Evolutionary conservation across 2,888 invertebrate genomes (phyloP), one percentile per base, ranked within the genome.

Genomic region (Chloroclystis v-ata): DNA sequence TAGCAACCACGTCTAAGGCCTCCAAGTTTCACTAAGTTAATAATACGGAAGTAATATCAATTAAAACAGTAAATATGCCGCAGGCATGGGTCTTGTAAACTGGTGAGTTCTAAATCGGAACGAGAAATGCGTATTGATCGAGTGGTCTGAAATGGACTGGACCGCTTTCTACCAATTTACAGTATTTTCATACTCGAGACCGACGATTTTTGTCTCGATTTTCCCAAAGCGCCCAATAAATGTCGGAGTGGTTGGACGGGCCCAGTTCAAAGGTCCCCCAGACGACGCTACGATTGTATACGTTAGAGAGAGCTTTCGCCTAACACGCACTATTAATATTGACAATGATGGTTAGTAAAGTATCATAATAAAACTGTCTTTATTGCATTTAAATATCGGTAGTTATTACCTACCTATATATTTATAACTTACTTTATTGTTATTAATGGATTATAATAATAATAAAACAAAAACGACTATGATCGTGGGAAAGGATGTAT

Each of bases 401-500:
- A n/a, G n/a, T 33, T 33, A n/a, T n/a, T 14, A n/a, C 13, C 5
- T n/a, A 5, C 6, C 20, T 20, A 4, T 20, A 20, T 20, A 20
- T 20, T 20, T 4, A 20, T 2, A 4, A 20, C 20, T 20, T 2
- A 20, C n/a, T n/a, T n/a, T n/a, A n/a, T n/a, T n/a, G n/a, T n/a
- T n/a, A n/a, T n/a, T n/a, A n/a, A n/a, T n/a, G n/a, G n/a, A n/a
- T n/a, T n/a, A n/a, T n/a, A n/a, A n/a, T n/a, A n/a, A n/a, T n/a
- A n/a, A n/a, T n/a, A n/a, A n/a, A n/a, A n/a, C n/a, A n/a, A n/a
- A 56, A 60, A 57, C 50, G 58, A 69, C 52, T 20, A 24, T 20
- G 11, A 20, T 11, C 82, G 84, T 85, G 84, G 76, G 84, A 82
- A 83, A 67, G 57, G 51, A 65, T 60, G 61, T 68, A 62, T 61